Evolutionary conservation across 2,797 vertebrate genomes (phyloP).

Genomic region (Spea hammondii): DNA sequence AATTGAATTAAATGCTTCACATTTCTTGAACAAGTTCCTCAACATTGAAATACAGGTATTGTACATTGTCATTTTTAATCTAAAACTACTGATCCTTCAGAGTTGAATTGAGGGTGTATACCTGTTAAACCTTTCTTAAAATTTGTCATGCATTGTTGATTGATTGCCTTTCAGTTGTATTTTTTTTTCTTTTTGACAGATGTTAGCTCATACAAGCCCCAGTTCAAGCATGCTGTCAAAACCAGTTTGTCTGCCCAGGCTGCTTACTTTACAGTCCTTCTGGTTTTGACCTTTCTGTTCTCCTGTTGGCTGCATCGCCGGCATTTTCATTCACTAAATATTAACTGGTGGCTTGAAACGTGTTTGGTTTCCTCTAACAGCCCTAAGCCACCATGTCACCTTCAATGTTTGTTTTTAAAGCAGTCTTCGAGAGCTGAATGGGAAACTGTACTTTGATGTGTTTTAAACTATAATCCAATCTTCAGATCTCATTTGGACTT

Average conservation of each 20-base stretch:
- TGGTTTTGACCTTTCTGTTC: not conserved
- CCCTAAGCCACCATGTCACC: too few relatives aligned
- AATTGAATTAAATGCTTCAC: too few relatives aligned
- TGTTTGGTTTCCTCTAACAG: not conserved
- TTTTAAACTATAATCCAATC: too few relatives aligned
- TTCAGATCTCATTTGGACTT: too few relatives aligned
- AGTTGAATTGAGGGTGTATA: not conserved
- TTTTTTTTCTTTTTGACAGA: not conserved
- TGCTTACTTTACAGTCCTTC: not conserved
- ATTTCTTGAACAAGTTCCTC: not conserved
- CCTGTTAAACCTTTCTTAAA: not conserved
- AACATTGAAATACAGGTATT: not conserved
- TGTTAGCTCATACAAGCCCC: not conserved
- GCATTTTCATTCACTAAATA: not conserved
- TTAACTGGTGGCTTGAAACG: not conserved
- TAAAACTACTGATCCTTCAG: not conserved
- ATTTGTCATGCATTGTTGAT: not conserved
- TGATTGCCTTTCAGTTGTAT: not conserved
- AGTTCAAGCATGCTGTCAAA: not conserved
- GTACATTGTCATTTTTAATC: not conserved
- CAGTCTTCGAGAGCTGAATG: too few relatives aligned
- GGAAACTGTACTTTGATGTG: too few relatives aligned
- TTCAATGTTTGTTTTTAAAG: too few relatives aligned
- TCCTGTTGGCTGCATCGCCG: not conserved
- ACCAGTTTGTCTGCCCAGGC: not conserved